Evolutionary conservation across 2,888 invertebrate species (phyloP), one percentile per base, ranked within the genome.

Genomic region (Elmis aenea): DNA sequence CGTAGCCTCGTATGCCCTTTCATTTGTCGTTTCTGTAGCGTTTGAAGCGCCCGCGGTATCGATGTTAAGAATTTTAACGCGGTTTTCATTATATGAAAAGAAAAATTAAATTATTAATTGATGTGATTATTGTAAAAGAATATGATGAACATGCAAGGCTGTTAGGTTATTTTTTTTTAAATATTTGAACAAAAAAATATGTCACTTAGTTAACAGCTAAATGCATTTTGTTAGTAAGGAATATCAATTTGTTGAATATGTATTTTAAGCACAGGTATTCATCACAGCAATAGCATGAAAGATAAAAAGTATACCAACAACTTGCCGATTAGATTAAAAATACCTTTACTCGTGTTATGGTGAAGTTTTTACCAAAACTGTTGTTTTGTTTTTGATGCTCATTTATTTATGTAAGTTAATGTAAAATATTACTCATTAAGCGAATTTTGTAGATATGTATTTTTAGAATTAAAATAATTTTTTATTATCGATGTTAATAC

Each of bases 31-130:
- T 35, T 89, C 89, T 2, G 69, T 90, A 38, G 78, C 85, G 1
- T 89, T 88, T 64, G 89, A 90, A 65, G 88, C 89, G 26, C 89
- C 89, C 26, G 77, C 86, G 31, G 88, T 90, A 48, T 83, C 85
- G 40, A 83, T 89, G 81, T 72, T 90, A 25, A 85, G 85, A 69
- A 68, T 68, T 32, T 54, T 68, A 13, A 47, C 62, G 10, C 62
- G 64, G 45, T 53, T 66, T 20, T 52, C 47, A n/a, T n/a, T n/a
- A n/a, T n/a, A n/a, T n/a, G n/a, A n/a, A n/a, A n/a, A n/a, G n/a
- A n/a, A n/a, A n/a, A n/a, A n/a, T n/a, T n/a, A n/a, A n/a, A n/a
- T n/a, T n/a, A n/a, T 18, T 18, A 18, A 18, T 8, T 18, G 5
- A 18, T 18, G 18, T 18, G 18, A 18, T 18, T 18, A 8, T 18